These are phyloP conservation scores for Acanthisitta chloris DNA, from an alignment of 2,113 vertebrate genomes.

Conservation along the genomic window DNA sequence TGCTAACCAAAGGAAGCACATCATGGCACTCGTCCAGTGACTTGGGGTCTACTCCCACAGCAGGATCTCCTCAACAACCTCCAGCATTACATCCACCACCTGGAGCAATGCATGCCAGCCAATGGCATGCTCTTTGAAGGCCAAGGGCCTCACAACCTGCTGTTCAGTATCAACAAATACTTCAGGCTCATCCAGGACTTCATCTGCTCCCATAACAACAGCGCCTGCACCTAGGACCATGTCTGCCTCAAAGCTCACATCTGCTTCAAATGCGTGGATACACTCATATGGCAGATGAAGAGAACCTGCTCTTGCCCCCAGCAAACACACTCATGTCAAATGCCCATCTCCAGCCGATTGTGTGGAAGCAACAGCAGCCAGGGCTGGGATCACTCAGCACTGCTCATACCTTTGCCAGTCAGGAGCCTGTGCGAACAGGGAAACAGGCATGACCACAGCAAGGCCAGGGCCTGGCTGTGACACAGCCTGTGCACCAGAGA, in stretches of 20 bases:
- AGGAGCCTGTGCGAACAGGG: accelerated
- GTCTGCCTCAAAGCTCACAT: background rate
- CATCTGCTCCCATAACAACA: background rate
- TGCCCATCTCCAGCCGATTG: accelerated
- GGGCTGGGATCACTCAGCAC: background rate
- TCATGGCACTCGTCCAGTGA: too few species aligned
- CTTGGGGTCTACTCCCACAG: too few species aligned
- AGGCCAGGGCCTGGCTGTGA: background rate
- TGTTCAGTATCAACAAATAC: background rate
- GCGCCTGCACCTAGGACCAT: background rate
- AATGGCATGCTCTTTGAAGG: too few species aligned
- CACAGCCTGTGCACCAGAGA: background rate
- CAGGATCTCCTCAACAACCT: background rate
- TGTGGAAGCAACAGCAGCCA: background rate
- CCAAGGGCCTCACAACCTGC: background rate
- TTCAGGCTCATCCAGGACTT: background rate
- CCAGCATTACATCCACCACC: background rate
- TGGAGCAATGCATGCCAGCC: background rate
- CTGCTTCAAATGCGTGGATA: background rate
- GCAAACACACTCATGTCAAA: background rate
- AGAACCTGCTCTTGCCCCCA: background rate
- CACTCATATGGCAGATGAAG: background rate
- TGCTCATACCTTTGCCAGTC: background rate
- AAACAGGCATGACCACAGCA: accelerated
- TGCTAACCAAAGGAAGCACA: too few species aligned